Evolutionary conservation across 2,888 invertebrate species (phyloP), one percentile per base, ranked within the genome.

Genomic region (Ceramica pisi): DNA sequence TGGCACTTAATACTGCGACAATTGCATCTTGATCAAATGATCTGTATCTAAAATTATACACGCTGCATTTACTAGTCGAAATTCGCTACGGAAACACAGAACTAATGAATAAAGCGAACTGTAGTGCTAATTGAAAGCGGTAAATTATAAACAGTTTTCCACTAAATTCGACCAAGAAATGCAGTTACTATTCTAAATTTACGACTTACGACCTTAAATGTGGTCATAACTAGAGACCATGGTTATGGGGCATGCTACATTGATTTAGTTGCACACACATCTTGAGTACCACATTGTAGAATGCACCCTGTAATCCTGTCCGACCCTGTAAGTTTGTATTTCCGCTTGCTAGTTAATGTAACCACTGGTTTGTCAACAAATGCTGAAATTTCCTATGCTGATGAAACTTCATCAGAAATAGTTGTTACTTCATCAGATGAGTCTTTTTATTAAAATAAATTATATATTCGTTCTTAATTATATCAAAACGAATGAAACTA

Each of bases 261-360:
- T 91, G 90, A 82, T 91, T 90, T 91, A 93, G 93, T 92, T 93
- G 92, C 90, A 84, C 81, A 88, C 79, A 78, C 74, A 73, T 82
- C 88, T 90, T 92, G 90, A 92, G 89, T 92, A 91, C 89, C 86
- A 90, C 86, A 84, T 84, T 87, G 90, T 93, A 90, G 90, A 79
- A 86, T 90, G 91, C 92, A 92, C 91, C 88, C 87, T 84, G 72
- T 81, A 81, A 80, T 80, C 85, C 85, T 86, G 76, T 85, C 71
- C 83, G 61, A 84, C 84, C 84, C 77, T 75, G 53, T 74, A 78
- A 83, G 86, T 80, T 69, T 83, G 80, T 87, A 80, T 86, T 81
- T 87, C 78, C 83, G 89, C 89, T 87, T 85, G 82, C 83, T 87
- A 86, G 80, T 86, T 72, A 81, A 62, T 81, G 73, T 71, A 69